phyloP scores from a whole-genome alignment of 1,140 invertebrate genomes.

The Acromyrmex charruanus region DNA sequence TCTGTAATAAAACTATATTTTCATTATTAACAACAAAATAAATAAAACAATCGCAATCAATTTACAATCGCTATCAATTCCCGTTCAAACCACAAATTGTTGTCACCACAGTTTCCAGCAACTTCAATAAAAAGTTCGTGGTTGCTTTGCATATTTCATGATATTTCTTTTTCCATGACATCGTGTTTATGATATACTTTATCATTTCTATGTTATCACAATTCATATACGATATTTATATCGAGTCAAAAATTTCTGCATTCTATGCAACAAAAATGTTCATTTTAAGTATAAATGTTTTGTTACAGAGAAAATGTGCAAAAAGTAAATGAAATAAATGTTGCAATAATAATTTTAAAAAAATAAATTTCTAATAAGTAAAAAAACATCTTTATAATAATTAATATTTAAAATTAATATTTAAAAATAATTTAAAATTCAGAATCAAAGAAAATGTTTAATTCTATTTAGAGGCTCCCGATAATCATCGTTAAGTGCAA shows the following conservation, averaged over 20 bases:
- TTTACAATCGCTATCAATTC: no score
- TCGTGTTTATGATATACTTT: background rate
- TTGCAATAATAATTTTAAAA: background rate
- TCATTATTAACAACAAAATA: background rate
- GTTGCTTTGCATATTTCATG: conserved; percentile 9
- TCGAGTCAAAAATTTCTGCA: background rate
- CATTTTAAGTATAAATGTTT: background rate
- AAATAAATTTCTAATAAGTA: background rate
- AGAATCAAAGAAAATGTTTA: background rate
- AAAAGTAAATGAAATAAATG: background rate
- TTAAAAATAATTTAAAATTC: background rate
- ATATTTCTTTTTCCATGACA: conserved; percentile 23
- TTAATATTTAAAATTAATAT: background rate
- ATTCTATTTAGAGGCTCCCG: background rate
- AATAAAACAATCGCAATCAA: conserved; percentile 12
- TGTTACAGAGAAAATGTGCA: background rate
- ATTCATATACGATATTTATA: background rate
- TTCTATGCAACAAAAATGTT: background rate
- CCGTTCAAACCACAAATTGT: conserved; percentile 1
- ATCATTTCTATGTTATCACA: background rate
- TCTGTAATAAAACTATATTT: background rate
- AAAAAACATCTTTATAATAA: background rate
- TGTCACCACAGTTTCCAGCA: background rate
- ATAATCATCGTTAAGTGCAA: background rate
- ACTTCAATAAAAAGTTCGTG: conserved; percentile 5